These are phyloP conservation scores for Phaedon cochleariae DNA, from an alignment of 2,888 invertebrate species.

Conservation along the genomic window DNA sequence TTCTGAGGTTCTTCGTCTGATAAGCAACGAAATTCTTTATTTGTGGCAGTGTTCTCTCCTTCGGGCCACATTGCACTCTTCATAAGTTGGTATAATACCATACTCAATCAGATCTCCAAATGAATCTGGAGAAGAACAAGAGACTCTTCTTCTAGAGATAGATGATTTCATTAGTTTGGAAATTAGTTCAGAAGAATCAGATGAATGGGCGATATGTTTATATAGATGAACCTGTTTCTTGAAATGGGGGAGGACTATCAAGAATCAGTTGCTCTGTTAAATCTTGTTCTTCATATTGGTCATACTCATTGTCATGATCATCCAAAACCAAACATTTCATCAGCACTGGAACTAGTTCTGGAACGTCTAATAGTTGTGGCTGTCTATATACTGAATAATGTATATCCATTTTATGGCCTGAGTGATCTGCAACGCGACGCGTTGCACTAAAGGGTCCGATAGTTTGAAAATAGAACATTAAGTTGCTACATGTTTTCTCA, in stretches of 20 bases:
- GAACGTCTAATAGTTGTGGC: neutral
- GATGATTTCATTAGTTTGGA: slow-evolving; percentile 4
- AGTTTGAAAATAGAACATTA: slow-evolving; percentile 9
- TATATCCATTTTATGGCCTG: slow-evolving; percentile 15
- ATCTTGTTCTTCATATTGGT: neutral
- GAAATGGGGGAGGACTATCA: too few relatives aligned
- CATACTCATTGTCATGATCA: neutral
- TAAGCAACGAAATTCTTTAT: slow-evolving; percentile 15
- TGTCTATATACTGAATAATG: slow-evolving; percentile 17
- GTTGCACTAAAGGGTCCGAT: neutral
- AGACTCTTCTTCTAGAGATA: slow-evolving; percentile 4
- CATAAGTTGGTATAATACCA: slow-evolving; percentile 11
- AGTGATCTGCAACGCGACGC: slow-evolving; percentile 1
- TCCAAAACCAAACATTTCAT: slow-evolving; percentile 1
- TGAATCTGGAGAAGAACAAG: slow-evolving; percentile 12
- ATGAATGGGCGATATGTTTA: neutral
- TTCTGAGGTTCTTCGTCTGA: slow-evolving; percentile 10
- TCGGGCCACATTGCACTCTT: slow-evolving; percentile 5
- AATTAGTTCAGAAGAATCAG: neutral
- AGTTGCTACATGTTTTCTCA: slow-evolving; percentile 23
- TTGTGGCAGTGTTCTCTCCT: slow-evolving; percentile 14
- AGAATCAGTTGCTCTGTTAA: too few relatives aligned
- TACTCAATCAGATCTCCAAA: slow-evolving; percentile 9
- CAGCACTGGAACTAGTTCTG: slow-evolving; percentile 4
- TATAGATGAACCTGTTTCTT: neutral